These are phyloP conservation scores for Drosophila borealis DNA, from an alignment of 2,888 invertebrate genomes.

Conservation along the genomic window DNA sequence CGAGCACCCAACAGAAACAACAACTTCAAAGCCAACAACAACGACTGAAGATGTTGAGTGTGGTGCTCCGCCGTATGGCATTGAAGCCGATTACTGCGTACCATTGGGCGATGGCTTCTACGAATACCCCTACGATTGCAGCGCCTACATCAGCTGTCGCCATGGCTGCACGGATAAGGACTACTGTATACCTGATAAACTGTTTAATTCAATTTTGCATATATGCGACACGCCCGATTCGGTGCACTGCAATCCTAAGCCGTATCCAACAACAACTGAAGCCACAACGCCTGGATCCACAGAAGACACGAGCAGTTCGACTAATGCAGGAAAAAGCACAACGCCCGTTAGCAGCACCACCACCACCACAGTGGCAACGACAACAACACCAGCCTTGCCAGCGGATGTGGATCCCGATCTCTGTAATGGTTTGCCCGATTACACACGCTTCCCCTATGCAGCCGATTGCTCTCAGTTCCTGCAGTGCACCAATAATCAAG, in stretches of 20 bases:
- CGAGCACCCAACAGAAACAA: slow-evolving; percentile 18
- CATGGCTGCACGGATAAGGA: slow-evolving; percentile 59
- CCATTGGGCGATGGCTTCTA: slow-evolving; percentile 58
- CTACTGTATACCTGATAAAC: slow-evolving; percentile 59
- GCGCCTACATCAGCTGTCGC: slow-evolving; percentile 59
- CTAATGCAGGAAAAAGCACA: slow-evolving; percentile 1
- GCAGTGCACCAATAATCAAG: slow-evolving; percentile 52
- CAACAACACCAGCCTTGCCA: slow-evolving; percentile 46
- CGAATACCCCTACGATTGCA: slow-evolving; percentile 65
- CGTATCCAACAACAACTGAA: slow-evolving; percentile 44
- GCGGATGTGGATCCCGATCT: slow-evolving; percentile 45
- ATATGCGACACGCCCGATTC: slow-evolving; percentile 71
- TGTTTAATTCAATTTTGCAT: slow-evolving; percentile 60
- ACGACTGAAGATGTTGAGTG: slow-evolving; percentile 47
- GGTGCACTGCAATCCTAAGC: slow-evolving; percentile 45
- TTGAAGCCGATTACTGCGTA: slow-evolving; percentile 50
- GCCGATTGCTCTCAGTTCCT: slow-evolving; percentile 70
- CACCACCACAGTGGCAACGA: slow-evolving; percentile 21
- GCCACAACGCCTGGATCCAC: slow-evolving; percentile 18
- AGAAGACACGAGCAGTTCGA: slow-evolving; percentile 11
- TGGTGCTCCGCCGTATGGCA: slow-evolving; percentile 33
- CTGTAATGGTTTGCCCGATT: slow-evolving; percentile 49
- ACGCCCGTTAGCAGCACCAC: slow-evolving; percentile 7
- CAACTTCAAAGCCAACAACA: slow-evolving; percentile 14
- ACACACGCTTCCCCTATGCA: slow-evolving; percentile 59